Percentiles rank a stretch among this genome's conserved stretches.
Evolutionary conservation across 1,140 invertebrate species (phyloP).

Genomic region (Neodiprion fabricii): DNA sequence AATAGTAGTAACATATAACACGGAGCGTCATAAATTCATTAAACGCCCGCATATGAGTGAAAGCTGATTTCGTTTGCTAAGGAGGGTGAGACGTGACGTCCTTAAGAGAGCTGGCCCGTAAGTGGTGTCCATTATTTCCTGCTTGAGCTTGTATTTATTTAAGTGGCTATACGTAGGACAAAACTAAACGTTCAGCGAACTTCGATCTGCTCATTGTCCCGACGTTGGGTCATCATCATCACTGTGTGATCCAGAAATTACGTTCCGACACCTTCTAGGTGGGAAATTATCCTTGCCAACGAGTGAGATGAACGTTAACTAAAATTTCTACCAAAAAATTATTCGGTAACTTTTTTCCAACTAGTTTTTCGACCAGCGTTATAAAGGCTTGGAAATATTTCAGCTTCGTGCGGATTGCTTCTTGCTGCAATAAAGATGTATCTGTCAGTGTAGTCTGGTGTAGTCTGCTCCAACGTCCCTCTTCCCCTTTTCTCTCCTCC

Average conservation of each 20-base stretch:
- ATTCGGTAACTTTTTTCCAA: background rate
- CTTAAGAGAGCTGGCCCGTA: background rate
- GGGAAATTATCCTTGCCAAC: too few relatives aligned
- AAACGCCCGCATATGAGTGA: constrained; percentile 25
- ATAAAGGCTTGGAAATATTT: constrained; percentile 24
- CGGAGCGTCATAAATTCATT: constrained; percentile 40
- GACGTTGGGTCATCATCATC: too few relatives aligned
- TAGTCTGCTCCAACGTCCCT: constrained; percentile 19
- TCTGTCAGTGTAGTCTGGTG: constrained; percentile 39
- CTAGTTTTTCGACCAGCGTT: background rate
- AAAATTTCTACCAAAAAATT: background rate
- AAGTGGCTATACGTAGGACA: background rate
- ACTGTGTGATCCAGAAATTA: too few relatives aligned
- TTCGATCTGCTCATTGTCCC: too few relatives aligned
- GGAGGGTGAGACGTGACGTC: constrained; percentile 11
- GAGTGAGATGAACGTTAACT: too few relatives aligned
- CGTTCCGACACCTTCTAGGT: too few relatives aligned
- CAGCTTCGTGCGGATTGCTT: constrained; percentile 35
- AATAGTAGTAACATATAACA: constrained; percentile 17
- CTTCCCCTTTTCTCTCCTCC: constrained; percentile 17
- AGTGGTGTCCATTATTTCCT: constrained; percentile 2
- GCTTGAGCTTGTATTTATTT: background rate
- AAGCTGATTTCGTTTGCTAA: constrained; percentile 22
- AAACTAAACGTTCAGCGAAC: background rate
- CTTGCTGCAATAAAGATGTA: constrained; percentile 45